Conservation (phyloP, 2,888 invertebrate genomes). For the Mesorhabditis belari region DNA sequence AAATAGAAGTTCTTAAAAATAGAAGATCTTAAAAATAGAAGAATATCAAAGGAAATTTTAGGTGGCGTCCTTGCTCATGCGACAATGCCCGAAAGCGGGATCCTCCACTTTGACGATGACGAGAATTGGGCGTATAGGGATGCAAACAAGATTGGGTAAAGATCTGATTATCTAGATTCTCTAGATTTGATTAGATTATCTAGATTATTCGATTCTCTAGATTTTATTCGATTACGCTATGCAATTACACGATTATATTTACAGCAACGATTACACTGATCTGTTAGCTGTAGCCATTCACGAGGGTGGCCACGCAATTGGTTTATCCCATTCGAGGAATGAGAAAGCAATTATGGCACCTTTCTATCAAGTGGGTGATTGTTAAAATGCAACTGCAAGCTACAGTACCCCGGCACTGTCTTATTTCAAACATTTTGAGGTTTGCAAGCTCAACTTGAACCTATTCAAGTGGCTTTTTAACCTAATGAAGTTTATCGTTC, state of each 20-base stretch:
- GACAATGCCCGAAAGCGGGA: conserved; percentile 50
- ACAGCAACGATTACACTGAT: conserved; percentile 36
- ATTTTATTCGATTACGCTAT: too few relatives aligned
- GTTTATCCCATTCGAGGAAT: conserved; percentile 34
- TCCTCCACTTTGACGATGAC: conserved; percentile 51
- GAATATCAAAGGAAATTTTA: conserved; percentile 9
- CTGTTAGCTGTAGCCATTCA: conserved; percentile 49
- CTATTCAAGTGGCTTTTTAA: not conserved
- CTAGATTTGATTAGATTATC: not conserved
- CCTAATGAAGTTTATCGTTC: not conserved
- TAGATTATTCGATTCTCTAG: not conserved
- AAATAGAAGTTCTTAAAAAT: not conserved
- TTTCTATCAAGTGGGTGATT: conserved; percentile 31
- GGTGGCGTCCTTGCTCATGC: conserved; percentile 51
- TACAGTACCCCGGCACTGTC: too few relatives aligned
- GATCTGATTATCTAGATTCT: not conserved
- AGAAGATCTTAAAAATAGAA: not conserved
- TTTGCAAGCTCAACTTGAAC: too few relatives aligned
- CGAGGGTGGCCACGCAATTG: conserved; percentile 44
- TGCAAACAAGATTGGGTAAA: conserved; percentile 33
- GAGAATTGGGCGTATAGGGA: conserved; percentile 50
- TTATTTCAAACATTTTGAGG: too few relatives aligned
- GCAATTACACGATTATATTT: too few relatives aligned
- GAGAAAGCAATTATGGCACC: conserved; percentile 51
- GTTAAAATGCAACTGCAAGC: not conserved